phyloP scores from a whole-genome alignment of 1,140 invertebrate species.

The Anastrepha obliqua region DNA sequence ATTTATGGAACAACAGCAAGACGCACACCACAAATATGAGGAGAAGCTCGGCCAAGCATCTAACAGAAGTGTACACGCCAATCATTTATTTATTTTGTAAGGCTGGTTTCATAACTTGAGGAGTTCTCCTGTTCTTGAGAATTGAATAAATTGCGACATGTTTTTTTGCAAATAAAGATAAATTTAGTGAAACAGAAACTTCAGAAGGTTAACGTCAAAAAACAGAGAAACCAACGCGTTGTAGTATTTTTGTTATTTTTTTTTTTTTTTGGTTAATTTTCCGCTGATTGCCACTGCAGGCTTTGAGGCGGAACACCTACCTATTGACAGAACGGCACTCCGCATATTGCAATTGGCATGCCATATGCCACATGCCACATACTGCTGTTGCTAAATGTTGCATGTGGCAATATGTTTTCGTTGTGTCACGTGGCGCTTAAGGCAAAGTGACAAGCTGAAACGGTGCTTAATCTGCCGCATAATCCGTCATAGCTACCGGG shows the following conservation, averaged over 20 bases:
- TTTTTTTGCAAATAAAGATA: not conserved
- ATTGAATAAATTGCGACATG: not conserved
- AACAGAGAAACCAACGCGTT: not conserved
- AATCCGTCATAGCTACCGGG: conserved; percentile 40
- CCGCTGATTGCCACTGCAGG: not conserved
- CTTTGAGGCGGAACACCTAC: not conserved
- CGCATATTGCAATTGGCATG: conserved; percentile 23
- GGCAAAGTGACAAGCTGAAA: conserved; percentile 50
- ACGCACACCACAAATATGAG: no score
- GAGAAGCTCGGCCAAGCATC: no score
- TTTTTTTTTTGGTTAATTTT: not conserved
- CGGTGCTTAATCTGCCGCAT: conserved; percentile 49
- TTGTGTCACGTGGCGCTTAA: conserved; percentile 44
- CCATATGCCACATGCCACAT: not conserved
- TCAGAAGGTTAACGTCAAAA: no score
- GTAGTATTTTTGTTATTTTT: not conserved
- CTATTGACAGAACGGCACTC: not conserved
- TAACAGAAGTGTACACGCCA: no score
- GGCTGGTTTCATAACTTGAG: no score
- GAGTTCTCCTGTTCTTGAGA: no score
- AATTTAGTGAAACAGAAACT: not conserved
- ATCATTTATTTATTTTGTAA: no score
- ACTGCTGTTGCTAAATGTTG: conserved; percentile 43
- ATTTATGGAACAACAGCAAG: no score
- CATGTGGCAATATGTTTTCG: conserved; percentile 31